These are phyloP conservation scores for Carettochelys insculpta DNA, from an alignment of 2,113 vertebrate genomes.

Conservation along the genomic window DNA sequence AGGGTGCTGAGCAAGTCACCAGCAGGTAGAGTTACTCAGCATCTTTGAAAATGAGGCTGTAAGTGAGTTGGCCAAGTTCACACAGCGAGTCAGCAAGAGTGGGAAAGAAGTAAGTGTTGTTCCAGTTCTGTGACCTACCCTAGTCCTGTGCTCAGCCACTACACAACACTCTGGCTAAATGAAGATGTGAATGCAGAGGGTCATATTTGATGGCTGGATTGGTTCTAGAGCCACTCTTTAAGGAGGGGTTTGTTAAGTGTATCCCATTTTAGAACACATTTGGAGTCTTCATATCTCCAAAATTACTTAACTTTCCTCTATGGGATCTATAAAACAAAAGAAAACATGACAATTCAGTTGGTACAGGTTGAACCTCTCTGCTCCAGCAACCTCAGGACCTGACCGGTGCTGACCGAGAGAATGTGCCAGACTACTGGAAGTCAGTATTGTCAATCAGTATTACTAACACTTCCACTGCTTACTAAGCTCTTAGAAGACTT, in stretches of 20 bases:
- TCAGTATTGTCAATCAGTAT: too few species aligned
- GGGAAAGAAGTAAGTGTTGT: neutral
- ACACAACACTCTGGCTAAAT: neutral
- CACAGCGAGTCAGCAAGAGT: neutral
- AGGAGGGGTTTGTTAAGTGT: neutral
- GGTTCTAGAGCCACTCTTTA: neutral
- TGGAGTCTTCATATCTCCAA: neutral
- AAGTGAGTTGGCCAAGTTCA: neutral
- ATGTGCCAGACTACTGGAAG: too few species aligned
- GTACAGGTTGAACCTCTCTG: too few species aligned
- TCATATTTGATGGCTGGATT: neutral
- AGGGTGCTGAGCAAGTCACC: conserved; percentile 8
- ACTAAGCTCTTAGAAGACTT: too few species aligned
- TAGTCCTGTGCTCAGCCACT: neutral
- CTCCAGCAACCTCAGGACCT: too few species aligned
- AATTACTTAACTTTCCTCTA: neutral
- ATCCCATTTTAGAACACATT: neutral
- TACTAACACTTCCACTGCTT: too few species aligned
- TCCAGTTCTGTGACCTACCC: neutral
- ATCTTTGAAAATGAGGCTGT: neutral
- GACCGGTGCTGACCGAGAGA: too few species aligned
- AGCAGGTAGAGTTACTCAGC: conserved; percentile 11
- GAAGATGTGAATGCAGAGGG: rapidly evolving
- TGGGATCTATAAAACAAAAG: neutral
- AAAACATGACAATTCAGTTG: too few species aligned